Evolutionary conservation across 2,888 invertebrate species (phyloP), one percentile per base, ranked within the genome.

Genomic region (Erebia palarica): DNA sequence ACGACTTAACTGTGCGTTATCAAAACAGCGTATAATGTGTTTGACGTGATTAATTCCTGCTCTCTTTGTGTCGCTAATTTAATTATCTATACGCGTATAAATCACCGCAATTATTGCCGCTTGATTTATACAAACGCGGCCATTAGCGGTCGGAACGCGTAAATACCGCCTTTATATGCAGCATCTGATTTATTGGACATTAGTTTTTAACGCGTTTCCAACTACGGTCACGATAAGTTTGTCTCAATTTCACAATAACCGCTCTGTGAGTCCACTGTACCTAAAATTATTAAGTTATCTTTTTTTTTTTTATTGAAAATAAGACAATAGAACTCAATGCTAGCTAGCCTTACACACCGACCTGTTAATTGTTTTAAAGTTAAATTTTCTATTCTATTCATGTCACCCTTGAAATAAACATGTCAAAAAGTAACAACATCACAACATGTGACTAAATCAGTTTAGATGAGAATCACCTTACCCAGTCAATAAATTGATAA

Each of bases 51-150:
- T 86, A 82, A 88, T 85, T 85, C 79, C 75, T 80, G 86, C 78
- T 83, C 87, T 78, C 78, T 79, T 84, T 86, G 78, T 83, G 84
- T 86, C 85, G 81, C 67, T 86, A 89, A 89, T 89, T 86, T 86
- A 86, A 86, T 87, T 86, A 85, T 84, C 82, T 78, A 76, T 75
- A 75, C 71, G 75, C 73, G 75, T 78, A 86, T 88, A 88, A 86
- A 89, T 89, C 82, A 84, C 75, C 73, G 73, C 77, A 80, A 81
- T 86, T 86, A 88, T 85, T 86, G 80, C 81, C 76, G 76, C 82
- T 78, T 85, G 84, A 88, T 88, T 88, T 87, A 88, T 86, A 75
- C 77, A 74, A 77, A 74, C 72, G 69, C 61, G 59, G 10, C 70
- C 73, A 75, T 73, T 75, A 75, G 74, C 47, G 70, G 61, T 61